Conservation (phyloP, 1,140 invertebrate genomes). For the Zaprionus ornatus region DNA sequence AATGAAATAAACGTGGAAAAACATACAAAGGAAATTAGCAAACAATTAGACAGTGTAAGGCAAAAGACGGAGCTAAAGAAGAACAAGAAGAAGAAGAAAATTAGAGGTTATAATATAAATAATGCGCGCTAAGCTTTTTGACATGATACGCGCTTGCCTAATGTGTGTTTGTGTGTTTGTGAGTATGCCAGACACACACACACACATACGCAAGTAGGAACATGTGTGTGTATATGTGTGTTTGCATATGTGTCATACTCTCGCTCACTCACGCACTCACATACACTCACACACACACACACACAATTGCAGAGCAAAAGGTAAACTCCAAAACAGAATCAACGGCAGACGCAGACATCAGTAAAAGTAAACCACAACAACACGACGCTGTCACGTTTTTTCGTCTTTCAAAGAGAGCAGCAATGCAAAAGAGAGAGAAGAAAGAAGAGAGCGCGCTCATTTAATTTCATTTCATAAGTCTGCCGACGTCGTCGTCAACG, state of each 20-base stretch:
- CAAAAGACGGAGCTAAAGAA: slow-evolving; percentile 38
- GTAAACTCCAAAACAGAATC: slow-evolving; percentile 49
- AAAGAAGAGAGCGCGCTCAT: slow-evolving; percentile 1
- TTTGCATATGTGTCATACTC: slow-evolving; percentile 36
- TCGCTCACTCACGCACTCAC: slow-evolving; percentile 43
- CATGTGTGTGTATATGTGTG: not conserved
- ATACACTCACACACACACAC: slow-evolving; percentile 39
- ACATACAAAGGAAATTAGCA: slow-evolving; percentile 59
- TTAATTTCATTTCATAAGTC: slow-evolving; percentile 15
- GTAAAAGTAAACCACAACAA: slow-evolving; percentile 61
- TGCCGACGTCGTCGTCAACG: slow-evolving; percentile 42
- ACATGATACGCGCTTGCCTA: slow-evolving; percentile 64
- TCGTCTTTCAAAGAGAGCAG: slow-evolving; percentile 32
- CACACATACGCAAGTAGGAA: slow-evolving; percentile 31
- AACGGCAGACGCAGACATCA: slow-evolving; percentile 30
- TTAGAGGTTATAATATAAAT: slow-evolving; percentile 77
- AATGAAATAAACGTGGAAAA: slow-evolving; percentile 54
- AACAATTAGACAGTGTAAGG: slow-evolving; percentile 53
- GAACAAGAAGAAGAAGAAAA: slow-evolving; percentile 54
- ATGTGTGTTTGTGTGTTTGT: slow-evolving; percentile 11
- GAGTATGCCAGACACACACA: slow-evolving; percentile 51
- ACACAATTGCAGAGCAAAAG: slow-evolving; percentile 44
- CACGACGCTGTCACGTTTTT: slow-evolving; percentile 77
- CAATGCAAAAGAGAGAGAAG: slow-evolving; percentile 4
- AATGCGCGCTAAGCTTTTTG: slow-evolving; percentile 74